Base-by-base conservation (phyloP, 2,797 vertebrate species). In the Gallinago nigripennis region DNA sequence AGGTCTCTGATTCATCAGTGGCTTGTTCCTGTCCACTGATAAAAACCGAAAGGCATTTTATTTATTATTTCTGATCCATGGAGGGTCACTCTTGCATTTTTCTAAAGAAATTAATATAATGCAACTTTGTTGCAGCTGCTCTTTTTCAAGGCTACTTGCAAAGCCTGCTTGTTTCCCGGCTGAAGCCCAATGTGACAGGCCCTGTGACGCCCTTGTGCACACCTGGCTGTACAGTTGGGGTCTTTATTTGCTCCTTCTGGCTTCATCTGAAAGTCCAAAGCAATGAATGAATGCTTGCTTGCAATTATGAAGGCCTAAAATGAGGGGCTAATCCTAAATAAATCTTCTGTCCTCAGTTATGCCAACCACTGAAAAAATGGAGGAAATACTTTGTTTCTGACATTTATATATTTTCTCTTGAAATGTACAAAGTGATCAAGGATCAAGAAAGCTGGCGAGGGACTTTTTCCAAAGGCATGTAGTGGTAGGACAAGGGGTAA, bases 221-320 rank as follows among this genome's bases (percentile, higher is more conserved):
- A 18, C 45, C 39, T 71, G 68, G 39, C 50, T 88, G 53, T 46
- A 83, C 37, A 83, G 48, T 10, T 0, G 0, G 10, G 53, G 45
- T 78, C 65, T 91, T 87, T 63, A 89, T 87, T 89, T 78, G 45
- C 76, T n/a, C 90, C 54, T 73, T 81, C 37, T 77, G 85, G 63
- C n/a, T 72, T 70, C 41, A 69, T 76, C 50, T 72, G 39, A 45
- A 58, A 82, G 33, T 45, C 31, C 58, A 69, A 65, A 61, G 16
- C 24, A 46, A 61, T 12, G 16, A 85, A 82, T 16, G 31, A 85
- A 82, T 18, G 31, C 25, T 21, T 90, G 53, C n/a, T 90, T 70
- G 46, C 43, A 89, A 3, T 69, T 75, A 54, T 20, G 16, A 23
- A 84, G 27, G 25, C 65, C 20, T 14, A 50, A 45, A 7, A 2